These are phyloP conservation scores for Campylomormyrus numenius DNA, from an alignment of 2,113 vertebrate genomes.

Conservation along the genomic window DNA sequence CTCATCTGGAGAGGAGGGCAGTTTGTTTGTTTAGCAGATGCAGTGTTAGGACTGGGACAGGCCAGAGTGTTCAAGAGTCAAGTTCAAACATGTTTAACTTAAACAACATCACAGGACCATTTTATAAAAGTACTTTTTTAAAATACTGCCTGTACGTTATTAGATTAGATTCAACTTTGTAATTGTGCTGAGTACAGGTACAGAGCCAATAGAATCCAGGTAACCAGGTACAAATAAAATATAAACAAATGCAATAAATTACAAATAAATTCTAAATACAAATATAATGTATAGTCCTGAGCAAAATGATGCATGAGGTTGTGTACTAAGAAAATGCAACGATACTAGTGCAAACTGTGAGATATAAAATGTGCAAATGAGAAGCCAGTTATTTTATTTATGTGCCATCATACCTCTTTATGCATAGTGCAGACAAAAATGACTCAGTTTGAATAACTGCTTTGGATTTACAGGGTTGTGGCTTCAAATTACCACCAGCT, in stretches of 20 bases:
- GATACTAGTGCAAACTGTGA: background rate
- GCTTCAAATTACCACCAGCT: background rate
- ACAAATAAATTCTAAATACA: background rate
- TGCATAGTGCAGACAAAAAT: background rate
- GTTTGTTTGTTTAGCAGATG: background rate
- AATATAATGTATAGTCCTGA: background rate
- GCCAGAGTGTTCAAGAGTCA: background rate
- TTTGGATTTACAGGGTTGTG: background rate
- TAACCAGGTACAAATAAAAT: background rate
- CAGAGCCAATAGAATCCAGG: background rate
- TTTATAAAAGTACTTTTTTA: background rate
- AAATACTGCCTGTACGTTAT: background rate
- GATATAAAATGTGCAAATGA: background rate
- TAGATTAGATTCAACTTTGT: background rate
- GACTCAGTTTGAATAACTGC: background rate
- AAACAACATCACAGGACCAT: background rate
- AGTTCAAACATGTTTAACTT: background rate
- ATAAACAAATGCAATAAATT: background rate
- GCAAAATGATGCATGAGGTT: background rate
- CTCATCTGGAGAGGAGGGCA: background rate
- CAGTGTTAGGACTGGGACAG: background rate
- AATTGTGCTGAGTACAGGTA: background rate
- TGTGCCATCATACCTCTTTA: background rate
- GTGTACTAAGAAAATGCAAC: background rate
- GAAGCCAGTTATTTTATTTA: background rate